Percentiles rank a stretch among this genome's conserved stretches.
Conservation (phyloP, 2,113 vertebrate genomes). For the Cephalopterus ornatus region DNA sequence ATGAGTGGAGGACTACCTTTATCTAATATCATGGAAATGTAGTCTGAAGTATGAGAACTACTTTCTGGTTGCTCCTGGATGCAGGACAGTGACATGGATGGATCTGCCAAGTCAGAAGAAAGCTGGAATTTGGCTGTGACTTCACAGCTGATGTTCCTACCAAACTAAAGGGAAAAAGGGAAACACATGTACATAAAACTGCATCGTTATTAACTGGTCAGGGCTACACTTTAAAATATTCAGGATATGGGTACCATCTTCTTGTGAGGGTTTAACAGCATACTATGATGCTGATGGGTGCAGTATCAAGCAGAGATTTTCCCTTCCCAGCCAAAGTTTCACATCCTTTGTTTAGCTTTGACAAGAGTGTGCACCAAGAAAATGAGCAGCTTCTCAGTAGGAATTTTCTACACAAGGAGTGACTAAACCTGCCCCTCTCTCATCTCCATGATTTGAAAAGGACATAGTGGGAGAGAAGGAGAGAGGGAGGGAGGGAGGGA, state of each 20-base stretch:
- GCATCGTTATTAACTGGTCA: neutral
- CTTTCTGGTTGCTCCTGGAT: neutral
- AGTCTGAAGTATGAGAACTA: neutral
- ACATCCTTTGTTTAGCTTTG: neutral
- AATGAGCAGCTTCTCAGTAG: neutral
- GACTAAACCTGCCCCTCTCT: neutral
- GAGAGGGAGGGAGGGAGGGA: neutral
- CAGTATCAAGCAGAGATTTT: neutral
- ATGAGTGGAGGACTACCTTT: neutral
- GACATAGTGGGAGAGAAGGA: fast-evolving
- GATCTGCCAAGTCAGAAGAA: neutral
- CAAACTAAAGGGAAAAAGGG: neutral
- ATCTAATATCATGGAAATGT: neutral
- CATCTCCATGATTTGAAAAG: neutral
- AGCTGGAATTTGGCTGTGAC: neutral
- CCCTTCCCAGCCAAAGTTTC: neutral
- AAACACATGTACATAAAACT: neutral
- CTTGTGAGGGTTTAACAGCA: neutral
- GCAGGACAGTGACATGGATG: neutral
- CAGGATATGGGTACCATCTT: fast-evolving
- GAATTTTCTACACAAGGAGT: neutral
- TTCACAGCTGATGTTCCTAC: neutral
- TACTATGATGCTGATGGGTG: neutral
- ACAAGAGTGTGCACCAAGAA: neutral
- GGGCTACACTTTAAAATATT: neutral